These are phyloP conservation scores for Oxygymnocypris stewartii DNA, from an alignment of 2,113 vertebrate genomes.

Conservation along the genomic window DNA sequence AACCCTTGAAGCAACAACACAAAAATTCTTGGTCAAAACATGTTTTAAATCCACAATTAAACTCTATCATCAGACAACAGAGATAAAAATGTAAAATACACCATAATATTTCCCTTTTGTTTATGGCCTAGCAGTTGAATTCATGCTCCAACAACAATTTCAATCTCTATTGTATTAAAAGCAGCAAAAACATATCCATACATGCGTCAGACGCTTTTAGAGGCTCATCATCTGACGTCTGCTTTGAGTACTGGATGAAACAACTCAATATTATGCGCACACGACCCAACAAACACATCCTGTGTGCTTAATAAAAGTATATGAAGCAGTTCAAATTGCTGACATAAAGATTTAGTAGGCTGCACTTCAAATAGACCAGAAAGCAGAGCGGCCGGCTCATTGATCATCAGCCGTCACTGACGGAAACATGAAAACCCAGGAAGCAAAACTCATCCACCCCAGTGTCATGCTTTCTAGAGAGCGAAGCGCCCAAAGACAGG, in stretches of 20 bases:
- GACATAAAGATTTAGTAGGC: constrained; percentile 36
- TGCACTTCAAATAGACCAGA: constrained; percentile 34
- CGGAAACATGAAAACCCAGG: constrained; percentile 25
- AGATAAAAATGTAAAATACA: background rate
- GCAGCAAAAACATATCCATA: background rate
- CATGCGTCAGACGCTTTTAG: background rate
- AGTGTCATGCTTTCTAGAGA: constrained; percentile 27
- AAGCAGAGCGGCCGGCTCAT: constrained; percentile 20
- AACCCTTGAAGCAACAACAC: background rate
- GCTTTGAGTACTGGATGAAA: background rate
- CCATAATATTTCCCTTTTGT: background rate
- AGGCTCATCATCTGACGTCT: background rate
- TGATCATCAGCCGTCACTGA: constrained; percentile 16
- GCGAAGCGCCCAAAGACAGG: constrained; percentile 12
- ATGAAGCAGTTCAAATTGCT: constrained; percentile 28
- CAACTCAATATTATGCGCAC: background rate
- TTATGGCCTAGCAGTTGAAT: background rate
- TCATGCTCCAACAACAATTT: background rate
- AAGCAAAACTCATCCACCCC: constrained; percentile 43
- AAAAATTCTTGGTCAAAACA: background rate
- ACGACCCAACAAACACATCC: constrained; percentile 16
- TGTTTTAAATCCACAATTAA: background rate
- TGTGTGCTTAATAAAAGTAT: constrained; percentile 18
- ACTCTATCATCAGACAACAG: background rate
- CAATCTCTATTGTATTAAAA: background rate